Base-by-base conservation (phyloP, 2,888 invertebrate genomes). In the Lepetodrilus schrolli region DNA sequence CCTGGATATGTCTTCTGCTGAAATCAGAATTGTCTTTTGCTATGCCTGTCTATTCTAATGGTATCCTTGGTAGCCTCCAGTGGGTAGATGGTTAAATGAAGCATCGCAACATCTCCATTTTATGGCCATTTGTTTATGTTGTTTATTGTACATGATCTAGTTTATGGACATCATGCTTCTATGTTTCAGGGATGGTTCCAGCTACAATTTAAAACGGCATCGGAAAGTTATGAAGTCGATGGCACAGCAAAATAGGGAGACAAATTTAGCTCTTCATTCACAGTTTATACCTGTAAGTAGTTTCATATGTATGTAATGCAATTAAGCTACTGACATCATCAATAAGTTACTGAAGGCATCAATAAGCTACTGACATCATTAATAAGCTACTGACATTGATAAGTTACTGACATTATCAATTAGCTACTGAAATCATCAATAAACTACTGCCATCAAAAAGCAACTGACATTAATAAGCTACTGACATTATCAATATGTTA, bases 201-300 rank as follows among this genome's bases (percentile, higher is more conserved):
- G 38, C 30, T 72, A 70, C 36, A 71, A 65, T 36, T 58, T 72
- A 30, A 79, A 80, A 48, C 69, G 73, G 51, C 79, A 82, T 23
- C 69, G 82, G 23, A 80, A 80, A 70, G 78, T 77, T 30, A 80
- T 86, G 80, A 80, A 83, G 76, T 79, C 77, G 71, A 74, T 79
- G 38, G 86, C 84, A 23, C 81, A 82, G 26, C 80, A 81, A 48
- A 87, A 86, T 74, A 77, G 81, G 69, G 86, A 86, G 70, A 76
- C 76, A 23, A 77, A 74, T 37, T 80, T 80, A 58, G 70, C 77
- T 36, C 78, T 83, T 7, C 78, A 83, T 70, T 76, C 81, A 72
- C 79, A 80, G 50, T 78, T 86, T 72, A 86, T 88, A 77, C 87
- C 87, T 47, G 87, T 88, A 79, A 82, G 87, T 83, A 21, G 21